phyloP scores from a whole-genome alignment of 2,113 vertebrate species.

The Hyperopisus bebe region DNA sequence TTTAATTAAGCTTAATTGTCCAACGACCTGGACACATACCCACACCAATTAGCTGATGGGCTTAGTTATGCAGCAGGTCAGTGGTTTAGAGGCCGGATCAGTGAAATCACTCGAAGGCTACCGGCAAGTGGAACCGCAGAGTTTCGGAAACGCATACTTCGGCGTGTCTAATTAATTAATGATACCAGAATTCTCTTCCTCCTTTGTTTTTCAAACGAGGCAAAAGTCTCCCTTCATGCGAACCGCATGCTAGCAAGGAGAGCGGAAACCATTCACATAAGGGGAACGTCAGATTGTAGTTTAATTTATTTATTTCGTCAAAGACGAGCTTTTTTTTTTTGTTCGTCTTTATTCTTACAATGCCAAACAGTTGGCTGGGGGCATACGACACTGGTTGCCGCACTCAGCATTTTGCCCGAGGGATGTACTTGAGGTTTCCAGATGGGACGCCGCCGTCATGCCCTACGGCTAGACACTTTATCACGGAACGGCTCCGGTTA shows the following conservation, averaged over 20 bases:
- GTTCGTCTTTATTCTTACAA: background rate
- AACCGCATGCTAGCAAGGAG: background rate
- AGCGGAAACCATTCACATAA: background rate
- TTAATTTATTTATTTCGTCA: background rate
- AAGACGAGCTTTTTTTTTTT: conserved; percentile 26
- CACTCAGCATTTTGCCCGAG: background rate
- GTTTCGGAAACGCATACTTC: conserved; percentile 29
- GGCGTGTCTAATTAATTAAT: conserved; percentile 42
- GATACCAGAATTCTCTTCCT: conserved; percentile 19
- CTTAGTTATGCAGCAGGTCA: conserved; percentile 44
- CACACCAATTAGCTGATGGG: conserved; percentile 60
- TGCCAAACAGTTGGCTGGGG: background rate
- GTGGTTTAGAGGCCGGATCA: conserved; percentile 47
- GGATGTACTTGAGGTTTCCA: background rate
- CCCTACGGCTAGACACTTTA: background rate
- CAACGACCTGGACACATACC: conserved; percentile 50
- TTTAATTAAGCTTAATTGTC: conserved; percentile 50
- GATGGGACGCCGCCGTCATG: background rate
- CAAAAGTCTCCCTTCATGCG: background rate
- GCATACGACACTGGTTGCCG: background rate
- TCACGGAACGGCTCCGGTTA: background rate
- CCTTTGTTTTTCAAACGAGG: background rate
- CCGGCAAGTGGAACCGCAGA: conserved; percentile 30
- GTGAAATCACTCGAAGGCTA: conserved; percentile 46
- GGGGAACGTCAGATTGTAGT: background rate